Percentiles rank a stretch among this genome's conserved stretches.
phyloP scores from a whole-genome alignment of 2,797 vertebrate species.

The Rhinatrema bivittatum region DNA sequence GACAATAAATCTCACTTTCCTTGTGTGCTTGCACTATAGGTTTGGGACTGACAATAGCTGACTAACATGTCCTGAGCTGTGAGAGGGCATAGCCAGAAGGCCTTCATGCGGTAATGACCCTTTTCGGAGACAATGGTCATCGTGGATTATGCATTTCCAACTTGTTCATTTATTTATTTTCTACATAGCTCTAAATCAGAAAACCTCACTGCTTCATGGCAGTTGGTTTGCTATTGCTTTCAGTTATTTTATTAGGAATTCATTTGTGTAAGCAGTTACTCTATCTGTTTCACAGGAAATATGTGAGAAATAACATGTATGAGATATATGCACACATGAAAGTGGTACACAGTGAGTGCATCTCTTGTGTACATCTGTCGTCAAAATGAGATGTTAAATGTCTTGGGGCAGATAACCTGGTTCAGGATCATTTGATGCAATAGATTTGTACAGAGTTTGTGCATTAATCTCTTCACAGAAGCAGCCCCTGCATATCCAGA shows the following conservation, averaged over 20 bases:
- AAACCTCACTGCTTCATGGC: slow-evolving; percentile 76
- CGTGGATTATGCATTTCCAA: slow-evolving; percentile 72
- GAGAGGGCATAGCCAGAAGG: slow-evolving; percentile 76
- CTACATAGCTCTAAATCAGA: slow-evolving; percentile 67
- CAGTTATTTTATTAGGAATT: slow-evolving; percentile 58
- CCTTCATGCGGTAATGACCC: slow-evolving; percentile 77
- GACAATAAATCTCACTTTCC: slow-evolving; percentile 77
- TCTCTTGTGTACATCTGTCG: slow-evolving; percentile 25
- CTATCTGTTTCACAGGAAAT: slow-evolving; percentile 47
- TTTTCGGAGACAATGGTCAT: slow-evolving; percentile 76
- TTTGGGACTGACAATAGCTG: slow-evolving; percentile 79
- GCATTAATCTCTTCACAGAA: slow-evolving; percentile 28
- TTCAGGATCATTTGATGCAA: slow-evolving; percentile 25
- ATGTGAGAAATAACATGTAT: too few relatives aligned
- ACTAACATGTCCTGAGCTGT: slow-evolving; percentile 80
- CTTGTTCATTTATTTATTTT: slow-evolving; percentile 73
- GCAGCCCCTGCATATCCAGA: slow-evolving; percentile 38
- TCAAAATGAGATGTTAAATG: slow-evolving; percentile 27
- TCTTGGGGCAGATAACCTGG: slow-evolving; percentile 39
- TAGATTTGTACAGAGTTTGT: slow-evolving; percentile 34
- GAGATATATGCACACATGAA: slow-evolving; percentile 32
- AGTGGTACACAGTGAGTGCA: slow-evolving; percentile 44
- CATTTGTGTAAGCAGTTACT: slow-evolving; percentile 52
- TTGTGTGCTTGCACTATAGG: slow-evolving; percentile 86
- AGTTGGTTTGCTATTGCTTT: slow-evolving; percentile 79